These are phyloP conservation scores for Halictus quadricinctus DNA, from an alignment of 2,888 invertebrate genomes.

Conservation along the genomic window DNA sequence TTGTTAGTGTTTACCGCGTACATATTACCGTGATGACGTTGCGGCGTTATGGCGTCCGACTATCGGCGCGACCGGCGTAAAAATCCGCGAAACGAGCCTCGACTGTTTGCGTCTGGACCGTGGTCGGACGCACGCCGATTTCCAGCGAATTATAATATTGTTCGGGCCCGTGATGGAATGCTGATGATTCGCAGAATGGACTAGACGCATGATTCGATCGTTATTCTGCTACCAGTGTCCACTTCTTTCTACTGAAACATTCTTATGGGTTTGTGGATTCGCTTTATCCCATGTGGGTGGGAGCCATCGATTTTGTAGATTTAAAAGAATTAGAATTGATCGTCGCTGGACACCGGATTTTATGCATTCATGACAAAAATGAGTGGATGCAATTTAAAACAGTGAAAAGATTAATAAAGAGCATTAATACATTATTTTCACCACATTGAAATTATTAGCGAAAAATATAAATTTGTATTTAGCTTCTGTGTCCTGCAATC, in stretches of 20 bases:
- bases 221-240: background rate
- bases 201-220: background rate
- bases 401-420: no score
- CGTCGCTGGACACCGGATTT: no score
- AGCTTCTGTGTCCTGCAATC: no score
- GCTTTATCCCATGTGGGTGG: no score
- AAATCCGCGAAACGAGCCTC: conserved; percentile 40
- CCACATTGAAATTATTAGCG: no score
- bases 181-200: background rate
- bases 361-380: no score
- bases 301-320: no score
- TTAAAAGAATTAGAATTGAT: no score
- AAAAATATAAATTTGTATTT: no score
- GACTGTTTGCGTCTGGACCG: conserved; percentile 47
- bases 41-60: conserved; percentile 55
- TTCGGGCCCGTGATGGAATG: background rate
- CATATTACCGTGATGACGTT: conserved; percentile 63
- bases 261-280: no score
- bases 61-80: conserved; percentile 35
- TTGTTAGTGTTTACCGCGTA: conserved; percentile 62
- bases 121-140: conserved; percentile 25
- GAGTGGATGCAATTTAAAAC: no score
- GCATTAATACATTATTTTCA: no score
- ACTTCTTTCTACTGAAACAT: background rate
- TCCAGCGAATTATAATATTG: conserved; percentile 44